phyloP scores from a whole-genome alignment of 2,113 vertebrate species.

The Trogon melanurus region DNA sequence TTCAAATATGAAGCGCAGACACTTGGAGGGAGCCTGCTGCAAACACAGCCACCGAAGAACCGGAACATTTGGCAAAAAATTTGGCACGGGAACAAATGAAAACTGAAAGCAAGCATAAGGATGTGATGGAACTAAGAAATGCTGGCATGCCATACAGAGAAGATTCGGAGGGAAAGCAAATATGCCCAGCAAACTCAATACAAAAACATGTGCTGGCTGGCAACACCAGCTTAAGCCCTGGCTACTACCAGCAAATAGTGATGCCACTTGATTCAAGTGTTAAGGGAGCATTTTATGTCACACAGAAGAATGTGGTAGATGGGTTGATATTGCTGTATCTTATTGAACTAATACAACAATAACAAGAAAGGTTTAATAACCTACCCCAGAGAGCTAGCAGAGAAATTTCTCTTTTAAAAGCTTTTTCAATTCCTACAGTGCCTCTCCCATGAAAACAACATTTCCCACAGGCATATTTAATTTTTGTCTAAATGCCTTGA shows the following conservation, averaged over 20 bases:
- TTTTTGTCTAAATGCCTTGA: neutral
- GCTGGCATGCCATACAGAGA: neutral
- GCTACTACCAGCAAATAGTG: neutral
- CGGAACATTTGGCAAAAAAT: constrained; percentile 54
- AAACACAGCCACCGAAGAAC: constrained; percentile 17
- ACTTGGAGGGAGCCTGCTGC: neutral
- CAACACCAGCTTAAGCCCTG: neutral
- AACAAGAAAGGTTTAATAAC: neutral
- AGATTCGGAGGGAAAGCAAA: constrained; percentile 36
- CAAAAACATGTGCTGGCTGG: neutral
- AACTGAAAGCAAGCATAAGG: constrained; percentile 44
- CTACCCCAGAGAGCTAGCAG: neutral
- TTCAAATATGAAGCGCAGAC: constrained; percentile 34
- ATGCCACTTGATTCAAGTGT: neutral
- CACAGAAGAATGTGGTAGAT: neutral
- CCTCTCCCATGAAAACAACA: neutral
- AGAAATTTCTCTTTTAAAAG: neutral
- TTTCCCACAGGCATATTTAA: neutral
- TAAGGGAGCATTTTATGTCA: constrained; percentile 16
- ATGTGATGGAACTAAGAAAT: neutral
- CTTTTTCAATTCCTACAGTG: neutral
- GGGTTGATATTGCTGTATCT: neutral
- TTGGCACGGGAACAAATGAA: constrained; percentile 17
- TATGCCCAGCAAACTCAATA: constrained; percentile 23
- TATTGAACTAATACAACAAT: constrained; percentile 8